Evolutionary conservation across 2,888 invertebrate genomes (phyloP), one percentile per base, ranked within the genome.

Genomic region (Hypolimnas misippus): DNA sequence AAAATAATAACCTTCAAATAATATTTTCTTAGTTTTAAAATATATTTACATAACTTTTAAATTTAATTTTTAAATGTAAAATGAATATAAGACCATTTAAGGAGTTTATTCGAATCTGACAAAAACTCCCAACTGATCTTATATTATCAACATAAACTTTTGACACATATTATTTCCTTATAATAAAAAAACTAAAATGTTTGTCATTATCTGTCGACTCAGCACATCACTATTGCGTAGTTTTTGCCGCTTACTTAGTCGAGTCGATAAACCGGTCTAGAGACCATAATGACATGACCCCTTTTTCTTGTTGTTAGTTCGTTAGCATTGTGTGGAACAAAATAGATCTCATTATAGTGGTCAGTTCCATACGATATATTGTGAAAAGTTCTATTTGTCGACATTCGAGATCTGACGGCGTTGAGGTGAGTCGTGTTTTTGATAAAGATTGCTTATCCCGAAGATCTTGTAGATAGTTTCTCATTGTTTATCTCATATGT

Each of bases 341-440:
- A 67, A 64, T 67, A 60, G 69, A 65, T 56, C 69, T 64, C 8
- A 44, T 46, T 65, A 69, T 46, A 31, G 6, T 69, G 69, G 69
- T 53, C 62, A 40, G 46, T 54, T 61, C 42, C 56, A 53, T 35
- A 64, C 56, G 58, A 67, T 67, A 67, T 58, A 66, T 40, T 63
- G 62, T 62, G 57, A 54, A 57, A 8, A 50, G 35, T 57, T 57
- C 12, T 16, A 25, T 54, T 14, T 16, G 33, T 35, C 29, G 21
- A 54, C 72, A 72, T 74, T 80, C 77, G 72, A 68, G 67, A 67
- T 55, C 61, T 51, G 75, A 68, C 66, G 57, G 63, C 70, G 67
- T 17, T 44, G 67, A 74, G 82, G 82, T 82, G 59, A 82, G 82
- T 79, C 74, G 79, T 75, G 68, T 72, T 72, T 55, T 29, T 21